Percentiles rank a stretch among this genome's conserved stretches.
phyloP scores from a whole-genome alignment of 2,888 invertebrate species.

The Busseola fusca region DNA sequence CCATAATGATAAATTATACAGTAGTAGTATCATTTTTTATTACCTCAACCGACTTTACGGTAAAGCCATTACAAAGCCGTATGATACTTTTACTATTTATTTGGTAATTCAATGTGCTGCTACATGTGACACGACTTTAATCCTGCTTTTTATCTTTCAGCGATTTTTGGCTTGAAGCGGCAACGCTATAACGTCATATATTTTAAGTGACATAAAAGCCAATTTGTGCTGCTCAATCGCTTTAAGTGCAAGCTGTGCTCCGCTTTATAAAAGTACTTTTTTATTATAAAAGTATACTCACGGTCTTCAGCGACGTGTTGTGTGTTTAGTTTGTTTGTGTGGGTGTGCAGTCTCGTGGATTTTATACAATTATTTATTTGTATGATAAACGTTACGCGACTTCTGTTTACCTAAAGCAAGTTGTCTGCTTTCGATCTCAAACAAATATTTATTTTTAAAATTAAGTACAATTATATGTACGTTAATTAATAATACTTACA shows the following conservation, averaged over 20 bases:
- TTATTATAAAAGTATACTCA: slow-evolving; percentile 79
- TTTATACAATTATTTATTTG: slow-evolving; percentile 12
- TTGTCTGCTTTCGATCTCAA: slow-evolving; percentile 7
- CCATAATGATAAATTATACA: not conserved
- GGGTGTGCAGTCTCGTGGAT: slow-evolving; percentile 79
- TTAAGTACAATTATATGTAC: slow-evolving; percentile 19
- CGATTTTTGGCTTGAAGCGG: slow-evolving; percentile 59
- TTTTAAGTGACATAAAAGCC: slow-evolving; percentile 58
- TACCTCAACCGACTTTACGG: not conserved
- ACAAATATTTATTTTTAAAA: slow-evolving; percentile 19
- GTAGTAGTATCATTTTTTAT: slow-evolving; percentile 4
- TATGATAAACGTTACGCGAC: slow-evolving; percentile 11
- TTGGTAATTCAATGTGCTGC: slow-evolving; percentile 37
- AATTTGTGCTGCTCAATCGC: slow-evolving; percentile 56
- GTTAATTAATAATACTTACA: slow-evolving; percentile 22
- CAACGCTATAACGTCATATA: slow-evolving; percentile 40
- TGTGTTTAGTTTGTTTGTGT: slow-evolving; percentile 73
- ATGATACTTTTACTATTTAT: slow-evolving; percentile 25
- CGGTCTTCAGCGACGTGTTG: slow-evolving; percentile 78
- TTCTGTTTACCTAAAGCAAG: slow-evolving; percentile 11
- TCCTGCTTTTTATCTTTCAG: slow-evolving; percentile 44
- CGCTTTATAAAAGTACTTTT: slow-evolving; percentile 64
- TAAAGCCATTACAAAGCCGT: slow-evolving; percentile 26
- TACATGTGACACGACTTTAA: slow-evolving; percentile 43
- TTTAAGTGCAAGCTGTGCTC: slow-evolving; percentile 72